phyloP scores from a whole-genome alignment of 2,797 vertebrate species.

The Enteromius trimaculatus region DNA sequence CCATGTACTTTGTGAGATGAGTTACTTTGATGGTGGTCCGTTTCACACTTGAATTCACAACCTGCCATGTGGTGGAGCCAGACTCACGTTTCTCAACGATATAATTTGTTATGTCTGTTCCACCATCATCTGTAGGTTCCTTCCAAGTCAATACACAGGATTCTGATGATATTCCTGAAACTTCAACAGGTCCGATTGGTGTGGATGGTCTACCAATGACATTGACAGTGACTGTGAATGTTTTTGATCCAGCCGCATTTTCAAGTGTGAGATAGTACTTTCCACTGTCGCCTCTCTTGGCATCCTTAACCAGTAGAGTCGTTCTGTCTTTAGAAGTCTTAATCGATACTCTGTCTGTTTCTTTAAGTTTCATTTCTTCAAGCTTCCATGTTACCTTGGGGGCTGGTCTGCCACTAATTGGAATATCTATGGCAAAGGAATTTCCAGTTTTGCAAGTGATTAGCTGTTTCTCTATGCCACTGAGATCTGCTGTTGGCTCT shows the following conservation, averaged over 20 bases:
- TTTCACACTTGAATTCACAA: constrained; percentile 97
- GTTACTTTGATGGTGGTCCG: constrained; percentile 97
- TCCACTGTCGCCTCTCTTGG: constrained; percentile 96
- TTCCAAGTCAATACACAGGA: constrained; percentile 91
- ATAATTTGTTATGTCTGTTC: constrained; percentile 94
- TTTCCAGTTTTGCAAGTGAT: constrained; percentile 93
- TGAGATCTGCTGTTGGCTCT: constrained; percentile 97
- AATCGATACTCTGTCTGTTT: constrained; percentile 92
- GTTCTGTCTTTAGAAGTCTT: constrained; percentile 90
- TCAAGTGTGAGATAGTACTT: constrained; percentile 96
- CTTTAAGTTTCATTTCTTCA: constrained; percentile 98
- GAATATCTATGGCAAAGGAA: constrained; percentile 93
- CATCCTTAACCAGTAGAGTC: constrained; percentile 90
- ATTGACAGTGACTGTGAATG: constrained; percentile 91
- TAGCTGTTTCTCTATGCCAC: constrained; percentile 94
- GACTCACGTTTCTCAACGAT: constrained; percentile 99
- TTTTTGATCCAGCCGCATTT: constrained; percentile 91
- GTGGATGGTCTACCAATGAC: constrained; percentile 92
- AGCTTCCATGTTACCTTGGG: constrained; percentile 97
- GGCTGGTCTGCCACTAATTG: constrained; percentile 92
- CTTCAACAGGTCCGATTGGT: constrained; percentile 87
- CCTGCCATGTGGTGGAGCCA: constrained; percentile 93
- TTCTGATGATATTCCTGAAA: constrained; percentile 92
- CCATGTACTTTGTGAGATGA: constrained; percentile 98
- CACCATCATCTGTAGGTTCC: constrained; percentile 92